Base-by-base conservation (phyloP, 2,888 invertebrate species). In the Cyclophora albipunctata region DNA sequence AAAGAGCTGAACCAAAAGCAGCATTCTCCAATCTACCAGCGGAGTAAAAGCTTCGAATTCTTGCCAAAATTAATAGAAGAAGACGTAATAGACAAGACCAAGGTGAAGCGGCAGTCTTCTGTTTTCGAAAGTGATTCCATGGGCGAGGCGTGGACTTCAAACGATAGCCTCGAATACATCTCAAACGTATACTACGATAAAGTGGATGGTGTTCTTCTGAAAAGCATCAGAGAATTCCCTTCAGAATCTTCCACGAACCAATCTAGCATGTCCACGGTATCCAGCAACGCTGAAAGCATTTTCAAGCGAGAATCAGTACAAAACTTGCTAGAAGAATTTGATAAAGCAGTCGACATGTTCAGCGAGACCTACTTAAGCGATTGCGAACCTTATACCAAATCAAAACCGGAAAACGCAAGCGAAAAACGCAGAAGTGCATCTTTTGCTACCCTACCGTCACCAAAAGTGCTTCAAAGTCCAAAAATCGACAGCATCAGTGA, bases 41-140 rank as follows among this genome's bases (percentile, higher is more conserved):
- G 88, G 40, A 89, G 88, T 56, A 88, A 88, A 52, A 89, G 88
- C 60, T 89, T 87, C 46, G 88, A 88, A 57, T 88, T 86, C 50
- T 64, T 88, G 1, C 88, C 88, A 0, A 72, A 73, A 70, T 81
- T 85, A 0, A 61, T 75, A 42, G 73, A 75, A 46, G 82, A 84
- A 50, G 74, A 78, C 3, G 69, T 70, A 0, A 69, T 69, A 40
- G 64, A 65, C 5, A 46, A 62, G 7, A 60, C 56, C 33, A 57
- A 62, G 5, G 35, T 71, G 2, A 81, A 76, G 34, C 75, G 73
- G 47, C 64, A 71, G 20, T 86, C 85, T 0, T 81, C 73, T 50
- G 64, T 74, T 2, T 83, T 73, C 48, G 84, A 80, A 1, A 85
- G 82, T 42, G 84, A 84, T 40, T 75, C 82, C 4, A 69, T 84